Base-by-base conservation (phyloP, 2,888 invertebrate species). In the Allygus modestus region DNA sequence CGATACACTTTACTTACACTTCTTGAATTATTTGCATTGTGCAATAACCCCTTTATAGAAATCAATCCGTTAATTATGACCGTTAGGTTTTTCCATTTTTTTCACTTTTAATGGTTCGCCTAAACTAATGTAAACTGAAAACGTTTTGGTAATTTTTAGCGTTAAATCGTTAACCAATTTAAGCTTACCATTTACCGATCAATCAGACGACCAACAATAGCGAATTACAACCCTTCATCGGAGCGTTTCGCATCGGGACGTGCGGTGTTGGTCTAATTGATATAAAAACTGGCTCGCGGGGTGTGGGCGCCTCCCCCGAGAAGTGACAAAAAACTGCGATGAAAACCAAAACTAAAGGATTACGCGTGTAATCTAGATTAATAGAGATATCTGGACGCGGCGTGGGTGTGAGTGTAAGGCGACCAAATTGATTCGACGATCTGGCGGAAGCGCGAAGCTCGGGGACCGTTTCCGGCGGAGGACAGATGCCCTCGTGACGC, bases 301-400 rank as follows among this genome's bases (percentile, higher is more conserved):
- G 41, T 20, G n/a, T 20, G n/a, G n/a, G 41, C 71, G 20, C 31
- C 12, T 41, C 26, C 54, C 58, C 54, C 58, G 12, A 51, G 2
- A 17, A 7, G 43, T 41, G 28, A 58, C 54, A 31, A 79, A 51
- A 79, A 58, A 15, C 58, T 33, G 77, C 20, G 77, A 31, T 33
- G 33, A 79, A 51, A 79, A 54, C 79, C 79, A 26, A 33, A 31
- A 51, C 79, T 28, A 79, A 79, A 28, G 79, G 58, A 79, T 79
- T 79, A 58, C 33, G 37, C 31, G 33, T 37, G 58, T 77, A 51
- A 79, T 51, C 79, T 54, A n/a, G 79, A 79, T 79, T 79, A 79
- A 79, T 79, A 58, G 79, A 79, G 79, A 58, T 33, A 31, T 79
- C 79, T 11, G 11, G 77, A 20, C 26, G 1, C 12, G 51, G 20